Evolutionary conservation across 2,113 vertebrate species (phyloP), one percentile per base, ranked within the genome.

Genomic region (Rostratula benghalensis): DNA sequence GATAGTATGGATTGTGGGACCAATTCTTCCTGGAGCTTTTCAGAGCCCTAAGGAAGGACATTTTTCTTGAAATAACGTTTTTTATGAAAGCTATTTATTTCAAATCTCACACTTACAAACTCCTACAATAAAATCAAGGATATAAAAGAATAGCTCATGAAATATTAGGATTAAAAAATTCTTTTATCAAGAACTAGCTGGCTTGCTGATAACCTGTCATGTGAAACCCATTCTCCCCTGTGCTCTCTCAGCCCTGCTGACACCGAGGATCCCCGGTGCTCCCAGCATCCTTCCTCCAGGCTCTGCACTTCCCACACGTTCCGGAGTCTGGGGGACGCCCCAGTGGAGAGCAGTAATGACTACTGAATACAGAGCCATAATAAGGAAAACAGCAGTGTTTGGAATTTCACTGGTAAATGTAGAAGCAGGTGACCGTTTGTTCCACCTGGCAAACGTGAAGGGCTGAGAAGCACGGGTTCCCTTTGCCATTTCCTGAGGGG

Each of bases 241-340:
- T 39, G 43, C 25, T n/a, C 11, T 63, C 61, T 54, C 46, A 86
- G 43, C 19, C 57, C 57, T 13, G 20, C 53, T 28, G 53, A 6
- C 21, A 63, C 11, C 0, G 0, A 82, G 45, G 78, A 33, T 3
- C 7, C 56, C 19, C 75, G 57, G 31, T 48, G 39, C 51, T 53
- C 65, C 27, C 73, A 46, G 64, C 30, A 33, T 5, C 50, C 15
- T 15, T 63, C 48, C 48, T 75, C 39, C 22, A 41, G 31, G 43
- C 48, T 70, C 48, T 64, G 43, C 20, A 21, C 20, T 43, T 76
- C 48, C 41, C 31, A 21, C 13, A 4, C 0, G 2, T 14, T 67
- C 20, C 1, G 0, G 25, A 33, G 28, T 20, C 21, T 7, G 7
- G 33, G 50, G 51, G 51, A 70, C 1, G 1, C 17, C 14, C 28